These are phyloP conservation scores for Emys orbicularis DNA, from an alignment of 2,797 vertebrate genomes.

Conservation along the genomic window DNA sequence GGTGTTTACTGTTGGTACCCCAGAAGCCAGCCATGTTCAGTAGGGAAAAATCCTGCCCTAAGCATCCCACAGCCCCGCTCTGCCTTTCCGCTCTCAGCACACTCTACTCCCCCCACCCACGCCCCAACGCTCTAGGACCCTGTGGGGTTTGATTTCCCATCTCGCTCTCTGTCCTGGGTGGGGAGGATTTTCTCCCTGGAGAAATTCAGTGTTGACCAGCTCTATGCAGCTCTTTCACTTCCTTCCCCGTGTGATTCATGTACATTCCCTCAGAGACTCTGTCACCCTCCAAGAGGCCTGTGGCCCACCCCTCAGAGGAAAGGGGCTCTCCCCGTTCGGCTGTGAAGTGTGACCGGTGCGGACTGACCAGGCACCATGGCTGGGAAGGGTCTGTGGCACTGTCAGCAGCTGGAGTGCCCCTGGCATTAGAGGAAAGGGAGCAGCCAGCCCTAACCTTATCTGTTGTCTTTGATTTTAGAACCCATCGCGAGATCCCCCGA, in stretches of 20 bases:
- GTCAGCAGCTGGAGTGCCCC: not conserved
- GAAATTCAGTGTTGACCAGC: not conserved
- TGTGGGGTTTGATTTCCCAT: not conserved
- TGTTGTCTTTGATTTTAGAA: conserved; percentile 42
- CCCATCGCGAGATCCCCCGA: conserved; percentile 23
- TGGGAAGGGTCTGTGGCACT: not conserved
- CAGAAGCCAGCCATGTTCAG: not conserved
- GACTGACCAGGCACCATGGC: not conserved
- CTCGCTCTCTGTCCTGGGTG: not conserved
- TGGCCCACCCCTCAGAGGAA: not conserved
- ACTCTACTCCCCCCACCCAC: not conserved
- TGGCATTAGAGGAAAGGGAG: not conserved
- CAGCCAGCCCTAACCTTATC: not conserved
- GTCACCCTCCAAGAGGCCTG: not conserved
- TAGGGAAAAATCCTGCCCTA: not conserved
- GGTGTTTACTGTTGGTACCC: not conserved
- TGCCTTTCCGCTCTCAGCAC: not conserved
- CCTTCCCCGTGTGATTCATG: not conserved
- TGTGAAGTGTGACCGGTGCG: not conserved
- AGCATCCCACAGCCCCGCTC: not conserved
- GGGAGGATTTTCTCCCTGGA: not conserved
- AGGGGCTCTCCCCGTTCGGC: not conserved
- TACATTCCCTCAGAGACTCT: not conserved
- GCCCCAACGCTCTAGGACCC: not conserved
- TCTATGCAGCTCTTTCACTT: not conserved